A percentile compares a stretch with the other conserved stretches of the same genome.
Conservation (phyloP, 2,113 vertebrate species). For the Halcyon senegalensis region DNA sequence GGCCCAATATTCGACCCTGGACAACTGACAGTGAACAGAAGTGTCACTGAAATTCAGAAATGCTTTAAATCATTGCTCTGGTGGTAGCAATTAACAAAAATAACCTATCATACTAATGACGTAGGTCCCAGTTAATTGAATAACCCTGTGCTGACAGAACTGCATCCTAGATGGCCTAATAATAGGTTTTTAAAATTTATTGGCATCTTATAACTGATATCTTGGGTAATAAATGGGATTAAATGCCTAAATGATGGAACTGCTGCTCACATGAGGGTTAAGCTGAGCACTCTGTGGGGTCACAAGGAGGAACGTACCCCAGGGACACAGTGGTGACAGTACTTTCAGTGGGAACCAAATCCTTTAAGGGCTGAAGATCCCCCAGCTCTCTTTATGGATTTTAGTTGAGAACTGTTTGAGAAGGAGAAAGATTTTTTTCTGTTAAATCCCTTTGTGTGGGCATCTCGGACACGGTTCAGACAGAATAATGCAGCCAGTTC, state of each 20-base stretch:
- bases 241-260: not conserved
- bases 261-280: not conserved
- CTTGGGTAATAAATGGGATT: not conserved
- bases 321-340: not conserved
- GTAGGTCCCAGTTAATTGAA: not conserved
- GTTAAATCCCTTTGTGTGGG: not conserved
- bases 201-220: not conserved
- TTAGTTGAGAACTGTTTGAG: not conserved
- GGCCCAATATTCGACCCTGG: not conserved
- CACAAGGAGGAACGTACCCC: not conserved
- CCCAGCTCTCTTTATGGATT: not conserved
- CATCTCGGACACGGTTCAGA: not conserved
- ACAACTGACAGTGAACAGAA: not conserved
- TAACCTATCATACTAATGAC: not conserved
- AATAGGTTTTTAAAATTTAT: constrained; percentile 6
- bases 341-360: not conserved
- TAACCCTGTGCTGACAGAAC: not conserved
- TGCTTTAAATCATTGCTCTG: not conserved
- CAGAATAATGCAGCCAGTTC: not conserved
- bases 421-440: not conserved
- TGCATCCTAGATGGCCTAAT: not conserved
- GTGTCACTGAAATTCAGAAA: not conserved
- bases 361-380: not conserved
- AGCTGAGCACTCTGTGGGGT: not conserved
- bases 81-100: not conserved